Evolutionary conservation across 2,797 vertebrate genomes (phyloP), one percentile per base, ranked within the genome.

Genomic region (Numenius phaeopus): DNA sequence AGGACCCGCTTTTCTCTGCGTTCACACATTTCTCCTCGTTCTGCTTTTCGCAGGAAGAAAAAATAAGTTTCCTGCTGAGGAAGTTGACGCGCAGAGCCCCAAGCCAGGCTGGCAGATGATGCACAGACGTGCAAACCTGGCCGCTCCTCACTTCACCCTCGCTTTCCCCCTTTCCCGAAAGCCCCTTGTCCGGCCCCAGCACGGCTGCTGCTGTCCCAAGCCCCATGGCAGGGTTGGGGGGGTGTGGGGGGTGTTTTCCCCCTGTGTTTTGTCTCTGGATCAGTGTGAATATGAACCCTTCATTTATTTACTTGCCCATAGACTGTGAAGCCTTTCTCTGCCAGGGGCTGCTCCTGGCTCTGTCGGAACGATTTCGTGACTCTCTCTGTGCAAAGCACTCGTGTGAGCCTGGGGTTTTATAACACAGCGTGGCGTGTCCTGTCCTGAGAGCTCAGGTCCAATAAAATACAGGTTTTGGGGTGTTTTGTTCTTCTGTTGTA

Each of bases 1-100:
- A 14, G 3, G 26, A 26, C 37, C 66, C 0, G 0, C n/a, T 71
- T 44, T 86, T 37, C 44, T 79, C 52, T 4, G 6, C 0, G 0
- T 70, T 96, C 70, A 94, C 52, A 16, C 2, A 0, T 77, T 94
- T 85, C 90, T 93, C 78, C 86, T 77, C 67, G 86, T 96, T 96
- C 92, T 96, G 83, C 96, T 96, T 97, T 96, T 84, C 0, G 4
- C 95, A 97, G 96, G 95, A 97, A 97, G 95, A 97, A 96, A 94
- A 96, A 50, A 40, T 96, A 80, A 84, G 57, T 55, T 96, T 95
- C 75, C 90, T 46, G 83, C 59, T 26, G 18, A 90, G 94, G 96
- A 96, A 96, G 94, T 44, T 19, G 81, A 18, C 1, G 30, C 52
- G 57, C 37, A 3, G 95, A 70, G 87, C 71, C 78, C 58, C 0